Base-by-base conservation (phyloP, 2,888 invertebrate genomes). In the Caenorhabditis doughertyi region DNA sequence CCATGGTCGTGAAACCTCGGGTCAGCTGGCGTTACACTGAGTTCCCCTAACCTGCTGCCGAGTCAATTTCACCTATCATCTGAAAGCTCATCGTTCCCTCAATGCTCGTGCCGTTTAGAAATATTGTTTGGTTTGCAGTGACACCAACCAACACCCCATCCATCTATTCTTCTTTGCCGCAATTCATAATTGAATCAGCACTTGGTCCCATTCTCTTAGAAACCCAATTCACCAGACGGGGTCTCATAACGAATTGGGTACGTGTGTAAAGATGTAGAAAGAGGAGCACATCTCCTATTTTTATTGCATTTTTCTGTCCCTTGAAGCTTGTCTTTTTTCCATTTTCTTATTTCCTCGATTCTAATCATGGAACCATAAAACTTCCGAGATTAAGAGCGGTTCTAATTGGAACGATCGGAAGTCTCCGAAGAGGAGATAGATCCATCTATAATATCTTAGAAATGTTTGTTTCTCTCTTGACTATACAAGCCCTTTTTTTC, bases 21-120 rank as follows among this genome's bases (percentile, higher is more conserved):
- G 76, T 68, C 76, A 76, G 76, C 76, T 76, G 76, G 76, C 68
- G 68, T 76, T 76, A 76, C 76, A 76, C 76, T 56, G 7, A 7
- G 11, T 47, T 11, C 39, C 2, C n/a, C 18, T 29, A 49, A 49
- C 65, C 44, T 74, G 56, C 74, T 11, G 32, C 49, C 42, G 18
- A 9, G 21, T 49, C 65, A 35, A 18, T 42, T 44, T 44, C 44
- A 64, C 49, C 64, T 49, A 49, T 64, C 64, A 64, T 39, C 65
- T 65, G 65, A 65, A 65, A 27, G 32, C 47, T 71, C 64, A 32
- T 64, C 73, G 60, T 32, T 49, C 62, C 60, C 35, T 39, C 39
- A 8, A 13, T 21, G 13, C 27, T 25, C 35, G 67, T 35, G 62
- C 44, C 64, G 55, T 42, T 56, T 44, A 44, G 35, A 35, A 71